Base-by-base conservation (phyloP, 2,888 invertebrate species). In the Drosophila kokeensis region DNA sequence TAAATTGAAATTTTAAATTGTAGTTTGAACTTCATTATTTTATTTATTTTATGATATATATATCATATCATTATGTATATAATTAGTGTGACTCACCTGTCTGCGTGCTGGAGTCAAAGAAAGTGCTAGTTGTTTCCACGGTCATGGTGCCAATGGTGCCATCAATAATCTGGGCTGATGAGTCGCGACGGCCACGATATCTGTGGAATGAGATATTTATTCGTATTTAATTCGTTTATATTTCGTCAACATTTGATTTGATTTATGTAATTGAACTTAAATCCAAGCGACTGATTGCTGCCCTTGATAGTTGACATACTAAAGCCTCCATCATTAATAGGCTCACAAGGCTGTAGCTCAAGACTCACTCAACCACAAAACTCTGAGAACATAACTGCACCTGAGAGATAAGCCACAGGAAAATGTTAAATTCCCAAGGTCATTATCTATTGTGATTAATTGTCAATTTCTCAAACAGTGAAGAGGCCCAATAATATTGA, bases 71-170 rank as follows among this genome's bases (percentile, higher is more conserved):
- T 6, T 6, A 48, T 11, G 15, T 27, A 15, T 18, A 15, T 2
- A 32, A 32, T 32, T 15, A 13, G 18, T 18, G 4, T 1, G 3
- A 94, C 96, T 96, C 91, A 97, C 98, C 98, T 92, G 98, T 98
- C 94, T 98, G 98, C 32, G 98, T 98, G 93, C 97, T 97, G 81
- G 97, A 97, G 93, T 98, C 98, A 92, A 97, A 98, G 93, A 97
- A 97, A 1, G 97, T 97, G 93, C 97, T 97, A 6, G 97, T 97
- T 4, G 98, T 98, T 93, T 98, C 98, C 32, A 98, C 97, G 0
- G 97, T 97, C 98, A 98, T 98, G 42, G 97, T 97, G 36, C 97
- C 97, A 79, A 98, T 96, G 32, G 98, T 98, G 21, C 98, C 98
- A 91, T 98, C 98, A 63, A 97, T 96, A 89, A 98, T 98, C 93